These are phyloP conservation scores for Reticulitermes speratus DNA, from an alignment of 1,140 invertebrate species.

Conservation along the genomic window DNA sequence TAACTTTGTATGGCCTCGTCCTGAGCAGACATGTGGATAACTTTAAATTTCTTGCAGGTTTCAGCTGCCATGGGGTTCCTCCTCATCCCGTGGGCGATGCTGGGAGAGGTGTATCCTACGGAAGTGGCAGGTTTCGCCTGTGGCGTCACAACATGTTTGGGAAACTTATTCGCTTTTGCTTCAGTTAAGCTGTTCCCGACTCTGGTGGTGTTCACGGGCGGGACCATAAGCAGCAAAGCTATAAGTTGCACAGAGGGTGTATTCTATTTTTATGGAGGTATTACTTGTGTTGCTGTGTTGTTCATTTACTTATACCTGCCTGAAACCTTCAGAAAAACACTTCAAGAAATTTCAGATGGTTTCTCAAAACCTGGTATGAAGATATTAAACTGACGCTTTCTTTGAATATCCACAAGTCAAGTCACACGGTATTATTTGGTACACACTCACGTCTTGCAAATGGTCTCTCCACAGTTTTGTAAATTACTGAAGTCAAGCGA, in stretches of 20 bases:
- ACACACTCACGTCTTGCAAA: no score
- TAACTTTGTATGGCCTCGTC: no score
- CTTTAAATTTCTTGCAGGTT: neutral
- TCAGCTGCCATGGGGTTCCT: neutral
- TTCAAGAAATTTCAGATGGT: neutral
- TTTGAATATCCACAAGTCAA: no score
- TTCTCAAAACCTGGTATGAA: neutral
- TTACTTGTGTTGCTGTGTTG: neutral
- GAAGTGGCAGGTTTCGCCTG: neutral
- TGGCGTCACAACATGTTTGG: neutral
- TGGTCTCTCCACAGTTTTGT: no score
- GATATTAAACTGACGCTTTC: no score
- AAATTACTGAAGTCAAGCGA: no score
- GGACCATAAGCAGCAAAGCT: neutral
- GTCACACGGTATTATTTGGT: no score
- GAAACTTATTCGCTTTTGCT: neutral
- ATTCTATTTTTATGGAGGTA: neutral
- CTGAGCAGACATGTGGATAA: no score
- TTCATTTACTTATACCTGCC: neutral
- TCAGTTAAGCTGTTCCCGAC: neutral
- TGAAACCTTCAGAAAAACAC: neutral
- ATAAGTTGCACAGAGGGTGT: neutral
- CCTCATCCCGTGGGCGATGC: constrained; percentile 5
- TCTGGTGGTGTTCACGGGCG: neutral
- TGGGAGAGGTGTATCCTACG: neutral